Base-by-base conservation (phyloP, 2,888 invertebrate genomes). In the Fissipunctia ypsillon region DNA sequence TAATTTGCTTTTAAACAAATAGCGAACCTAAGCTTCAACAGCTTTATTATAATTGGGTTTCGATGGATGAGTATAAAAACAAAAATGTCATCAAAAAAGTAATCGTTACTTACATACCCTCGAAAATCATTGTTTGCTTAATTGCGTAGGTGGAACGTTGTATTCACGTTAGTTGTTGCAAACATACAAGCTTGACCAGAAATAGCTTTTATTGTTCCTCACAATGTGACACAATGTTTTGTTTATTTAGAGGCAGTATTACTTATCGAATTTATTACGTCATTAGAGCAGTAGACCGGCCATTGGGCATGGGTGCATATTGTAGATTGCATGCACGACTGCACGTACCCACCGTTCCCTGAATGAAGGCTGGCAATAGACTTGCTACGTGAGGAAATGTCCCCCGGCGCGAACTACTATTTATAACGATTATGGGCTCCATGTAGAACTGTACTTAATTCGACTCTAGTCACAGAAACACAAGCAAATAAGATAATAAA, bases 321-420 rank as follows among this genome's bases (percentile, higher is more conserved):
- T 93, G 87, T 88, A 86, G 87, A 94, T 92, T 93, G 90, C 90
- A 90, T 88, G 90, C 94, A 94, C 94, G 94, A n/a, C n/a, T 35
- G 6, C 35, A 35, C 35, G 38, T 94, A 88, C 73, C 73, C 64
- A 74, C 57, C 83, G 87, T 89, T 91, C 91, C 90, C 88, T 91
- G 91, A 90, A 90, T 87, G 90, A 90, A 92, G 91, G 90, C 91
- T 91, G 87, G 87, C 90, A 86, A 88, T 89, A 81, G 88, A 78
- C 78, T 83, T 66, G 83, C 87, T 91, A 93, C 94, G 94, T 94
- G 93, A 92, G 87, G 88, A 89, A 90, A 92, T 92, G 92, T 91
- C 90, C 90, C 91, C 88, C 63, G 60, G 69, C 81, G 81, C 82
- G 83, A 79, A 88, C 86, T 86, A 85, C 88, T 90, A 88, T 89